Base-by-base conservation (phyloP, 1,140 invertebrate genomes). In the Drosophila baimaii region DNA sequence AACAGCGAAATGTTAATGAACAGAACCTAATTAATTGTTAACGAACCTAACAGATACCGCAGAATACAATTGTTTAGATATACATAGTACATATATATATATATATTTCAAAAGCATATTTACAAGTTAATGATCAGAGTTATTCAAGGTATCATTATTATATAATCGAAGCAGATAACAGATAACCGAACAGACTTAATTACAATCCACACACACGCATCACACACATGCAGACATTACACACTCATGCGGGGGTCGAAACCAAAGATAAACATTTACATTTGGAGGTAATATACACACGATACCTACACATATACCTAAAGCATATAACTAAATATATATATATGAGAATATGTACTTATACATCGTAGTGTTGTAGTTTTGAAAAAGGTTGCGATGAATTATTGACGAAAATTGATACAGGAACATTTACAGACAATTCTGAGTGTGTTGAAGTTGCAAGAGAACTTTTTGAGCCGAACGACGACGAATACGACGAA, bases 361-460 rank as follows among this genome's bases (percentile, higher is more conserved):
- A 81, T 81, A 85, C 78, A 78, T 52, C 35, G 82, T 86, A 86
- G 82, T 75, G 79, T 85, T 86, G 82, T 86, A 85, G 81, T 79
- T 84, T 80, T 81, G 57, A 81, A 81, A 79, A 68, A 73, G 64
- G 64, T 59, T 56, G 65, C 65, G 39, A 70, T 57, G 33, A 72
- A 82, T 82, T 79, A 82, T 58, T 79, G 79, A 80, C 65, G 59
- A 86, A 86, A 88, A 82, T 75, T 77, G 84, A 89, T 90, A 89
- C 84, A 89, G 85, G 85, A 90, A 89, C 83, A 78, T 89, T 90
- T 89, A 86, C 84, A 81, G 80, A 81, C 69, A 84, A 78, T 89
- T 89, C 84, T 79, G 85, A 89, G 84, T 89, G 84, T 89, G 77
- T 84, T 89, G 82, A 73, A 80, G 79, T 81, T 81, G 70, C 63